Percentiles rank a stretch among this genome's conserved stretches.
These are phyloP conservation scores for Melanaphis sacchari DNA, from an alignment of 1,140 invertebrate species.

Conservation along the genomic window DNA sequence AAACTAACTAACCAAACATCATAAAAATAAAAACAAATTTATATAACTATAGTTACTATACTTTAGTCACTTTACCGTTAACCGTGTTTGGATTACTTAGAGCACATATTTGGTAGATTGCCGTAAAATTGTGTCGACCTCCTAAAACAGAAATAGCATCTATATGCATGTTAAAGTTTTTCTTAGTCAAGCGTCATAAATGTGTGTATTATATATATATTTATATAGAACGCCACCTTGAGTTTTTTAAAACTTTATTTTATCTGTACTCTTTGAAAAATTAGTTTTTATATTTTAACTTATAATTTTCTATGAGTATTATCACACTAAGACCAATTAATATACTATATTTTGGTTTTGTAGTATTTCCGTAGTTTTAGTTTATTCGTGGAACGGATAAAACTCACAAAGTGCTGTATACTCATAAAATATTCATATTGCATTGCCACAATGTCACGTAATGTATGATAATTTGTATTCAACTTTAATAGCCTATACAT, in stretches of 20 bases:
- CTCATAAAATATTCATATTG: conserved; percentile 23
- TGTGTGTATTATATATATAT: background rate
- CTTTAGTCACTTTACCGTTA: conserved; percentile 12
- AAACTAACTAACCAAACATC: conserved; percentile 34
- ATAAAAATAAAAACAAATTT: conserved; percentile 18
- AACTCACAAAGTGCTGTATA: conserved; percentile 39
- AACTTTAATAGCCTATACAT: background rate
- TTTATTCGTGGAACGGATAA: conserved; percentile 47
- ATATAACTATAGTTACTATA: background rate
- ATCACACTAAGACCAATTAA: conserved; percentile 17
- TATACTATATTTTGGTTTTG: conserved; percentile 31
- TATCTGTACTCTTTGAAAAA: background rate
- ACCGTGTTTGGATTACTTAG: background rate
- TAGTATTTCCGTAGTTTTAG: conserved; percentile 50
- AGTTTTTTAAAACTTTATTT: background rate
- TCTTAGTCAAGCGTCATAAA: background rate
- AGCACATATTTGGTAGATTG: background rate
- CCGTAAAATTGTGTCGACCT: background rate
- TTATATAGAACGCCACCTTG: background rate
- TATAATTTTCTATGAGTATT: background rate
- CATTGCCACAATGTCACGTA: background rate
- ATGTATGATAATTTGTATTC: conserved; percentile 8
- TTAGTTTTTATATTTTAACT: background rate
- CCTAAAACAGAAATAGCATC: background rate
- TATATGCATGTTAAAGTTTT: conserved; percentile 28